A percentile compares a stretch with the other conserved stretches of the same genome.
These are phyloP conservation scores for Neolamprologus tretocephalus DNA, from an alignment of 2,113 vertebrate genomes.

Conservation along the genomic window DNA sequence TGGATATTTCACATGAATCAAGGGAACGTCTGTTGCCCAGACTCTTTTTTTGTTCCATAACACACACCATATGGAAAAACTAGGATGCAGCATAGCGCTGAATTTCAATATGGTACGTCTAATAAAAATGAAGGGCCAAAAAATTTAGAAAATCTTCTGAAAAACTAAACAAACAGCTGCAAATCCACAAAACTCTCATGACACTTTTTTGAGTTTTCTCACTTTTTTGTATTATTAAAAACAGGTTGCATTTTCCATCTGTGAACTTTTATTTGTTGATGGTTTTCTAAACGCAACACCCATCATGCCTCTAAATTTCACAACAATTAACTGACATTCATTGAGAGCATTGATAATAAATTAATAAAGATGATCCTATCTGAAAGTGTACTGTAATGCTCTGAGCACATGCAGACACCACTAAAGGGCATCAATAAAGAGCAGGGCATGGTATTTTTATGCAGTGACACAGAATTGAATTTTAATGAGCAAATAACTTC, in stretches of 20 bases:
- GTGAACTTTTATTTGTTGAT: neutral
- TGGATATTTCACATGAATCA: neutral
- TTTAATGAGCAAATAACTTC: neutral
- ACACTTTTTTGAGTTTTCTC: neutral
- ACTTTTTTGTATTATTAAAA: neutral
- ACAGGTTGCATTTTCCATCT: neutral
- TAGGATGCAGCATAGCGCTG: neutral
- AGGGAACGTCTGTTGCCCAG: neutral
- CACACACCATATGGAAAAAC: neutral
- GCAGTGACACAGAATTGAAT: neutral
- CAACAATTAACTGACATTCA: neutral
- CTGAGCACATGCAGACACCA: neutral
- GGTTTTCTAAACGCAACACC: neutral
- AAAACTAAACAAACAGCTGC: neutral
- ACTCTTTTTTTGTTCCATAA: neutral
- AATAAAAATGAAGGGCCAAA: neutral
- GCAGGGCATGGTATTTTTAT: neutral
- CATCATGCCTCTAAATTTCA: neutral
- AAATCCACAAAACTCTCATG: neutral
- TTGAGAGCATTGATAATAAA: neutral
- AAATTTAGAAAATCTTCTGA: neutral
- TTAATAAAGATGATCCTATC: neutral
- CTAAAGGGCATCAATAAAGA: neutral
- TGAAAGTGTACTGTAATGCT: neutral
- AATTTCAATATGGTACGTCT: neutral